phyloP scores from a whole-genome alignment of 1,140 invertebrate genomes.

The Aphis gossypii region DNA sequence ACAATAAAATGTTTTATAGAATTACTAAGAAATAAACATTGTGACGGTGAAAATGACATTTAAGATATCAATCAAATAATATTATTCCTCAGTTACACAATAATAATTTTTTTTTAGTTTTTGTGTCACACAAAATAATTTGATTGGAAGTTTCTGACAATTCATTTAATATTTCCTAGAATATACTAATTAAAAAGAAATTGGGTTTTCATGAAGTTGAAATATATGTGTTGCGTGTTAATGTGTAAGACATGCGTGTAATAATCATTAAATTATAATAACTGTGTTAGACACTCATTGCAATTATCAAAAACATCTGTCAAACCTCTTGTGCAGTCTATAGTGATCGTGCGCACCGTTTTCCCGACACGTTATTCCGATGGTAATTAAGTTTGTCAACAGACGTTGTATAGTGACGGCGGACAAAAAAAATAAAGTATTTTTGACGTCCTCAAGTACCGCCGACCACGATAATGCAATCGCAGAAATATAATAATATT shows the following conservation, averaged over 20 bases:
- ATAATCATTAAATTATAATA: neutral
- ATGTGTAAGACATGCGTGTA: neutral
- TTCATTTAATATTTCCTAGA: neutral
- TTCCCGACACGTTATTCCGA: neutral
- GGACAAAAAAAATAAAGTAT: neutral
- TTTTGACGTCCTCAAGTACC: neutral
- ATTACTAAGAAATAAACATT: neutral
- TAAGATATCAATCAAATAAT: neutral
- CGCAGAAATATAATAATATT: conserved; percentile 16
- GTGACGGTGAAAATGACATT: neutral
- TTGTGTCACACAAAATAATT: neutral
- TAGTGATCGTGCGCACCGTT: neutral
- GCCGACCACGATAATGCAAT: neutral
- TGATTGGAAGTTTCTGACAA: neutral
- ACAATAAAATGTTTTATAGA: too few species aligned
- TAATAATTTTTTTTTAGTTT: neutral
- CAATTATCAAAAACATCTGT: neutral
- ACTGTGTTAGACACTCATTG: neutral
- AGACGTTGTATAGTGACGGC: neutral
- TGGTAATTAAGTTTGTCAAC: conserved; percentile 6
- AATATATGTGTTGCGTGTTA: too few species aligned
- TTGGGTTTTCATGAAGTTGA: neutral
- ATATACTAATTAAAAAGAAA: neutral
- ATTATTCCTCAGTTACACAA: neutral
- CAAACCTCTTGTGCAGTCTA: neutral